Evolutionary conservation across 2,888 invertebrate species (phyloP), one percentile per base, ranked within the genome.

Genomic region (Himalopsyche tibetana): DNA sequence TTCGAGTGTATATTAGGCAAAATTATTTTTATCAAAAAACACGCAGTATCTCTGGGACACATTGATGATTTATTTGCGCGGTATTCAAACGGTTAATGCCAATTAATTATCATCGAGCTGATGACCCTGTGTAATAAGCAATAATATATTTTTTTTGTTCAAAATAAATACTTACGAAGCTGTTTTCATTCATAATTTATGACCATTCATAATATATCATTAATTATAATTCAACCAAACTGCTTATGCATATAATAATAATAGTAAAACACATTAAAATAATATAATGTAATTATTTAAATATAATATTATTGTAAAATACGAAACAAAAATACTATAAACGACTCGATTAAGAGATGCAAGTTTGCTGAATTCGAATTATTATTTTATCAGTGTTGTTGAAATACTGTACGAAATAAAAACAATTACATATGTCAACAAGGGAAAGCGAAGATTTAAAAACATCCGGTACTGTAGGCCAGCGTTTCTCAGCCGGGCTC

Each of bases 231-330:
- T 51, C 15, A 5, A 15, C 51, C 15, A 5, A 51, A 28, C 19
- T 63, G 63, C 63, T 63, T 63, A n/a, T 6, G 19, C 11, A 63
- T 19, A 63, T 51, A 51, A 51, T 19, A 63, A 63, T 51, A 51
- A 51, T 19, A 11, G 63, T 63, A 63, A 63, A 63, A 63, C 63
- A 28, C 9, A 63, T 63, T 63, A 19, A 63, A 63, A 63, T 51
- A 51, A 51, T 51, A 15, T 51, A 8, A 45, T 45, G 6, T 45
- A 45, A 8, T 9, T 45, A 45, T 45, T 5, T 11, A 45, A 9
- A 2, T 63, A 63, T 63, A 19, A 4, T 63, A 28, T 19, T 19
- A 63, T 19, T 15, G 12, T n/a, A 55, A 19, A 63, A 63, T 63
- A 6, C 63, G 19, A 63, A 63, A 63, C 28, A 63, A 63, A 63